phyloP scores from a whole-genome alignment of 2,113 vertebrate genomes.

The Chaenocephalus aceratus region DNA sequence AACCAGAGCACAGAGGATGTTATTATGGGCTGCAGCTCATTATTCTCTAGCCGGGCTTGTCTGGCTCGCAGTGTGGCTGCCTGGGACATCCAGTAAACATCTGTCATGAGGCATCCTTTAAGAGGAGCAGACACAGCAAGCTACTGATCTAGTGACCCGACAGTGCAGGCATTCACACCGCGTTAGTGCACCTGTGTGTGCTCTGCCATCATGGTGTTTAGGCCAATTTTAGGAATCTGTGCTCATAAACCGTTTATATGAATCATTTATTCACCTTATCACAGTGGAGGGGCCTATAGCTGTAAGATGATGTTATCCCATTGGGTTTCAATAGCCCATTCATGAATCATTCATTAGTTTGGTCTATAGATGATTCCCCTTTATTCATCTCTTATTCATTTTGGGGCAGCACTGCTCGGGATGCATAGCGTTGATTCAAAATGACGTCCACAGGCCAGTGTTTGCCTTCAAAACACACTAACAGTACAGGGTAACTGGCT shows the following conservation, averaged over 20 bases:
- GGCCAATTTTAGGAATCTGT: slow-evolving; percentile 59
- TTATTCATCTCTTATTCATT: slow-evolving; percentile 66
- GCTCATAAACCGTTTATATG: slow-evolving; percentile 64
- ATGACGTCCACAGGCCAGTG: slow-evolving; percentile 78
- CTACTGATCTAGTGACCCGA: slow-evolving; percentile 75
- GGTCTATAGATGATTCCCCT: slow-evolving; percentile 64
- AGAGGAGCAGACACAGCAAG: slow-evolving; percentile 67
- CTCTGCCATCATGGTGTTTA: slow-evolving; percentile 45
- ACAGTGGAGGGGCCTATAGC: slow-evolving; percentile 56
- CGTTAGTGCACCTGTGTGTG: slow-evolving; percentile 61
- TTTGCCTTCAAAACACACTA: slow-evolving; percentile 75
- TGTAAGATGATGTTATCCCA: slow-evolving; percentile 72
- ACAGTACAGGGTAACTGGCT: slow-evolving; percentile 55
- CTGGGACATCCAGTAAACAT: slow-evolving; percentile 78
- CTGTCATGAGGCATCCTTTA: slow-evolving; percentile 70
- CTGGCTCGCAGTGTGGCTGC: slow-evolving; percentile 57
- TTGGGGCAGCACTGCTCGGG: slow-evolving; percentile 59
- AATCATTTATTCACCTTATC: slow-evolving; percentile 70
- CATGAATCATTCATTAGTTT: slow-evolving; percentile 79
- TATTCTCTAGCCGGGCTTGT: slow-evolving; percentile 64
- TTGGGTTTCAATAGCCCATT: slow-evolving; percentile 76
- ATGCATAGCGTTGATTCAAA: slow-evolving; percentile 74
- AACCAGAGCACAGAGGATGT: slow-evolving; percentile 46
- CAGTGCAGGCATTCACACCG: slow-evolving; percentile 70
- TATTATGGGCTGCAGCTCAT: slow-evolving; percentile 69